A percentile compares a stretch with the other conserved stretches of the same genome.
These are phyloP conservation scores for Columba livia DNA, from an alignment of 2,113 vertebrate species.

Conservation along the genomic window DNA sequence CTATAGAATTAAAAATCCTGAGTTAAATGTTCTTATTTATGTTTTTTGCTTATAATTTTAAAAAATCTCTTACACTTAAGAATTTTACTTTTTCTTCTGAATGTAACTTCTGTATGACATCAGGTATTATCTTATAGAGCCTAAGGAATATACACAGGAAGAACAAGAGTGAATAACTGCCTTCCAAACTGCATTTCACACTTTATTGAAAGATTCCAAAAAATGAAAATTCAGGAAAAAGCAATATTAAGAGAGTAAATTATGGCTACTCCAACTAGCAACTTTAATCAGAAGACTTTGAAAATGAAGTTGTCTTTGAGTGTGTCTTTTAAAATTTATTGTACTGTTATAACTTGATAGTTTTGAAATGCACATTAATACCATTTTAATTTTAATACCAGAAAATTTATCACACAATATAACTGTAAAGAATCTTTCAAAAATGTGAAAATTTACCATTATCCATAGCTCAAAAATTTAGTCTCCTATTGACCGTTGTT, in stretches of 20 bases:
- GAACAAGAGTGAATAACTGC: accelerated
- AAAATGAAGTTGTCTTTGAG: neutral
- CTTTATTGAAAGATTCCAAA: neutral
- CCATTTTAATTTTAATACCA: neutral
- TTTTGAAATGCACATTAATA: neutral
- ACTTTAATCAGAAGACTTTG: neutral
- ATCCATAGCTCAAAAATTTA: neutral
- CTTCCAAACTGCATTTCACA: neutral
- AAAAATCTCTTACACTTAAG: neutral
- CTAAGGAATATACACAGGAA: neutral
- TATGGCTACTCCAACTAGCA: neutral
- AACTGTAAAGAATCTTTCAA: neutral
- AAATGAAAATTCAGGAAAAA: neutral
- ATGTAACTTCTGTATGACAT: neutral
- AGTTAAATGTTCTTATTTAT: neutral
- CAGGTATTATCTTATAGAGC: neutral
- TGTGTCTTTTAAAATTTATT: neutral
- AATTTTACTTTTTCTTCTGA: neutral
- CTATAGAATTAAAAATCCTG: neutral
- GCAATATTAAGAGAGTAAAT: neutral
- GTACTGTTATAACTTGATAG: neutral
- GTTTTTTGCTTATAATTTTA: accelerated
- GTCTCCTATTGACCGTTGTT: neutral
- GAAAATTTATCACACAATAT: neutral
- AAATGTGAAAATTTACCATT: neutral